Conservation (phyloP, 2,888 invertebrate species). For the Laothoe populi region DNA sequence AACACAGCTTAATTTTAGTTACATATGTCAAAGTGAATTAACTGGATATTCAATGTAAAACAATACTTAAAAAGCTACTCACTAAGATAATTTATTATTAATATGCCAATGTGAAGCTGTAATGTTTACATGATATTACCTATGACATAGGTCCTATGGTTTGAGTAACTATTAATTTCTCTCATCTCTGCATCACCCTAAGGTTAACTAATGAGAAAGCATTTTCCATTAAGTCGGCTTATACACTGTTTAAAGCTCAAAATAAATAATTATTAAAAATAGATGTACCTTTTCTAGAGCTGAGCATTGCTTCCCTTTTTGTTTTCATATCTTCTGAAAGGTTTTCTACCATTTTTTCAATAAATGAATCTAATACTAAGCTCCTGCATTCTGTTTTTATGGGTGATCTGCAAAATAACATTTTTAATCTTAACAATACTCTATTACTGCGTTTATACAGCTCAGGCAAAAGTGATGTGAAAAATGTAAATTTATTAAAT, state of each 20-base stretch:
- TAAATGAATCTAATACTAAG: constrained; percentile 89
- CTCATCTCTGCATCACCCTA: too few relatives aligned
- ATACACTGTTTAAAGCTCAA: too few relatives aligned
- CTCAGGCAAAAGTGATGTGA: too few relatives aligned
- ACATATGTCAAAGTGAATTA: constrained; percentile 32
- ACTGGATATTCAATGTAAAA: background rate
- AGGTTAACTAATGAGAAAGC: too few relatives aligned
- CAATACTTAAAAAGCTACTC: background rate
- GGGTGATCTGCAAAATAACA: constrained; percentile 51
- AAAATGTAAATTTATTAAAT: too few relatives aligned
- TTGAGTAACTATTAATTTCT: too few relatives aligned
- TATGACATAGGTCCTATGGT: too few relatives aligned
- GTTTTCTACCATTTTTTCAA: constrained; percentile 88
- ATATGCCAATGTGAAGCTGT: constrained; percentile 63
- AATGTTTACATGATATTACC: constrained; percentile 53
- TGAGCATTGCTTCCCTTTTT: constrained; percentile 82
- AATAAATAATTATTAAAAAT: constrained; percentile 18
- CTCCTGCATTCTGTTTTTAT: constrained; percentile 84
- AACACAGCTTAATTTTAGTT: background rate
- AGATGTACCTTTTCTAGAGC: constrained; percentile 72
- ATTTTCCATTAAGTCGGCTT: too few relatives aligned
- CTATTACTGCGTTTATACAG: too few relatives aligned
- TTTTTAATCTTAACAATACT: background rate
- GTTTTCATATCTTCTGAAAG: constrained; percentile 85
- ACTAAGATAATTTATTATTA: background rate